Base-by-base conservation (phyloP, 2,888 invertebrate species). In the Lasioglossum morio region DNA sequence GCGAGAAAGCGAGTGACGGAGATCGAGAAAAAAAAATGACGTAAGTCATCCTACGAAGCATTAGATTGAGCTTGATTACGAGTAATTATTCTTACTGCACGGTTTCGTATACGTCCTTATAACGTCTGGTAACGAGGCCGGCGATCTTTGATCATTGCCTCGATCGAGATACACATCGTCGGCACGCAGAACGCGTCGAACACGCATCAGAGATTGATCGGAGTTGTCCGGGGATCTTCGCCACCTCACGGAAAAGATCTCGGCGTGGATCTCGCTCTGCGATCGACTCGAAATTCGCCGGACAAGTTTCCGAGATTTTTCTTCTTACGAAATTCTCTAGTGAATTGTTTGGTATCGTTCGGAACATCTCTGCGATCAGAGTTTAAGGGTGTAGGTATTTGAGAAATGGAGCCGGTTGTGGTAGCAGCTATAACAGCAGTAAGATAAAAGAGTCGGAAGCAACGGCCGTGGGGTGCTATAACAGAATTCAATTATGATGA, bases 11-110 rank as follows among this genome's bases (percentile, higher is more conserved):
- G 40, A 72, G 70, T 69, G 77, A 69, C 79, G 23, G 46, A 66
- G 40, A 40, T 46, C 63, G 23, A 46, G 37, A 57, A 84, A 87
- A 84, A 87, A 90, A 85, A 88, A 87, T 91, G 89, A 88, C 88
- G 85, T 88, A 86, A 91, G 91, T 91, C 91, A 91, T 91, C 88
- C 90, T 89, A 88, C 88, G 86, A 91, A 88, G 93, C 93, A 94
- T 93, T 94, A 94, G 94, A 94, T 95, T 92, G 93, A 94, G 90
- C 93, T 94, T 93, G 94, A 94, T 94, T 94, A 93, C 93, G 93
- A 94, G 93, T 94, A 94, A 95, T 94, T 94, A 94, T 94, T 94
- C 90, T 92, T 91, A 89, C 91, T 86, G 91, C 92, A 91, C 89
- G 88, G 90, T 92, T 92, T 92, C 92, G 92, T 91, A 57, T 57